Evolutionary conservation across 2,888 invertebrate genomes (phyloP).

Genomic region (Bursaphelenchus okinawaensis): DNA sequence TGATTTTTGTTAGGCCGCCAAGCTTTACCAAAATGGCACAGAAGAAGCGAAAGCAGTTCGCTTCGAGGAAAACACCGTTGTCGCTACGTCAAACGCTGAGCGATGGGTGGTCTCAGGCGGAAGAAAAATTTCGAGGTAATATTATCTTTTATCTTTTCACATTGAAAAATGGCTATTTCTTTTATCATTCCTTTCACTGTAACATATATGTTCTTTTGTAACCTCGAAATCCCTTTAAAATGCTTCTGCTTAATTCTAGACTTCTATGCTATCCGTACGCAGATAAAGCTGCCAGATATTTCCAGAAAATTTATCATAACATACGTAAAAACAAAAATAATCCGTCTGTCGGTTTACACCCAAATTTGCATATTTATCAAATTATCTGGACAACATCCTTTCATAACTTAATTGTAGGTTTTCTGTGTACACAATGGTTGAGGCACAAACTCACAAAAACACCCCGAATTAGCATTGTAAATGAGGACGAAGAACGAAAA

Average conservation of each 20-base stretch:
- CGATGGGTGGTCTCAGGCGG: not conserved
- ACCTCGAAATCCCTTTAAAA: too few species aligned
- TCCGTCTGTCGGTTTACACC: too few species aligned
- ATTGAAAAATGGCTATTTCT: too few species aligned
- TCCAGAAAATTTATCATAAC: too few species aligned
- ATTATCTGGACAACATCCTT: too few species aligned
- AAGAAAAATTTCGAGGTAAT: not conserved
- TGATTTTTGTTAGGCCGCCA: constrained; percentile 25
- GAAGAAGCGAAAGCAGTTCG: not conserved
- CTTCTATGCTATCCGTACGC: too few species aligned
- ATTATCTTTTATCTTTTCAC: too few species aligned
- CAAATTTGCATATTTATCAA: too few species aligned
- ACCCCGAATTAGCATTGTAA: constrained; percentile 1
- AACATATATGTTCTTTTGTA: too few species aligned
- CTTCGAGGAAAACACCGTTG: not conserved
- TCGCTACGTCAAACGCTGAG: constrained; percentile 8
- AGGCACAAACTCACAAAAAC: not conserved
- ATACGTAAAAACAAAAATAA: too few species aligned
- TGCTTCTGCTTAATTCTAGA: too few species aligned
- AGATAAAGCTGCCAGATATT: too few species aligned
- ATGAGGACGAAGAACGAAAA: constrained; percentile 1
- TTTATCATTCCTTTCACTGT: not conserved
- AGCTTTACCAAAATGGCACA: constrained; percentile 14
- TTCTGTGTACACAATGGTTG: not conserved
- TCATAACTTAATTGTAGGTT: not conserved